Evolutionary conservation across 2,113 vertebrate species (phyloP), one percentile per base, ranked within the genome.

Genomic region (Lanius collurio): DNA sequence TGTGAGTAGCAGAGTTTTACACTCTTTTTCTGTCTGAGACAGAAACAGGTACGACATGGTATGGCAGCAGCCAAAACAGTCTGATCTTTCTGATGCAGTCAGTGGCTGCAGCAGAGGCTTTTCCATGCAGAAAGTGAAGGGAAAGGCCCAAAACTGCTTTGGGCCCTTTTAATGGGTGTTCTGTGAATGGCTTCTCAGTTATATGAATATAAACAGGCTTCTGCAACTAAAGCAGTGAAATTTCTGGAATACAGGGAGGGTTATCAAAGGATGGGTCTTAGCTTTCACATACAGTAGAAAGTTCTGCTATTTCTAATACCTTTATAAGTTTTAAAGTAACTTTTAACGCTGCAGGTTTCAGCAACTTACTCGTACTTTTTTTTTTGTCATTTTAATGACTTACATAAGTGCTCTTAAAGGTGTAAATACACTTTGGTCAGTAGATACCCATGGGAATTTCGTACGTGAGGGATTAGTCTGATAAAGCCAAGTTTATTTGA

Each of bases 391-490:
- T 65, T 20, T 49, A 47, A 0, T 78, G n/a, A 28, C 11, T 73
- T 83, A 12, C 2, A 1, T 42, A 31, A 52, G 10, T 59, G 19
- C 46, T 74, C n/a, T 55, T 57, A 59, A 65, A 74, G 30, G n/a
- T 62, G 13, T 53, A 44, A 44, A 68, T 86, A 19, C 4, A 5
- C 22, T 77, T 82, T 28, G 37, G 73, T 89, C 52, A 78, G 21
- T 47, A 63, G 69, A 89, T 75, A 89, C 46, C 62, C 77, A 47
- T 75, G 90, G 56, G 83, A 91, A 84, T 78, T 63, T 49, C n/a
- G 35, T 85, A 27, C 1, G 10, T 23, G 35, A 70, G 56, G 67
- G 52, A 75, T 87, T 15, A 71, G 33, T 23, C 30, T 50, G 39
- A 28, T 82, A 74, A 84, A 31, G 71, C 42, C 31, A 10, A 37